Evolutionary conservation across 2,797 vertebrate species (phyloP), one percentile per base, ranked within the genome.

Genomic region (Malacoctenus gilli): DNA sequence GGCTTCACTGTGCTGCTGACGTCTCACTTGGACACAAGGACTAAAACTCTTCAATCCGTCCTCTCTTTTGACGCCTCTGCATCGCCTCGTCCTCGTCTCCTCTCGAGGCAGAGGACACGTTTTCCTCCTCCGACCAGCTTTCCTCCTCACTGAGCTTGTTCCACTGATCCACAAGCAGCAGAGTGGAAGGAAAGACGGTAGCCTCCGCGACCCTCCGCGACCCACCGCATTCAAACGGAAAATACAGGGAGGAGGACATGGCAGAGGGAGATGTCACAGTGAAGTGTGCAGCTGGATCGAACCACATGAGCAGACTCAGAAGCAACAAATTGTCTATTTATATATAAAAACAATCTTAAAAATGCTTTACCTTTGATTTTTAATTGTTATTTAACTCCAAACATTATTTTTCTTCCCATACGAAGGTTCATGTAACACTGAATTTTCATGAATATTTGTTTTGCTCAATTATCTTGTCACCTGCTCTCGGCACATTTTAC

Each of bases 21-120:
- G 74, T 81, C 72, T 87, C 41, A 70, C 42, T 85, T 28, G n/a
- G n/a, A n/a, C n/a, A n/a, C n/a, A n/a, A 49, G 20, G 32, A 57
- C 22, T 2, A 31, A 16, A 56, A 12, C 7, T 15, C 8, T 34
- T 19, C 57, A 0, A 50, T 41, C 14, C 37, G 50, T 67, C n/a
- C n/a, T n/a, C n/a, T 13, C 5, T 44, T 66, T 40, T 20, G 31
- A 21, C 8, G 1, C 25, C n/a, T 46, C 23, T 4, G 56, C 21
- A 14, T 65, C 47, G 25, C 30, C 28, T 68, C 16, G 35, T 1
- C 15, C 28, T 64, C 8, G 31, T 13, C 34, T 42, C 7, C 58
- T 54, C 42, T 22, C 30, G 18, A 41, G n/a, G 21, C 18, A 36
- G 36, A 52, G 46, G 5, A 31, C 5, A 46, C 54, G 32, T 40